A percentile compares a stretch with the other conserved stretches of the same genome.
phyloP scores from a whole-genome alignment of 1,140 invertebrate species.

The Choristoneura fumiferana region DNA sequence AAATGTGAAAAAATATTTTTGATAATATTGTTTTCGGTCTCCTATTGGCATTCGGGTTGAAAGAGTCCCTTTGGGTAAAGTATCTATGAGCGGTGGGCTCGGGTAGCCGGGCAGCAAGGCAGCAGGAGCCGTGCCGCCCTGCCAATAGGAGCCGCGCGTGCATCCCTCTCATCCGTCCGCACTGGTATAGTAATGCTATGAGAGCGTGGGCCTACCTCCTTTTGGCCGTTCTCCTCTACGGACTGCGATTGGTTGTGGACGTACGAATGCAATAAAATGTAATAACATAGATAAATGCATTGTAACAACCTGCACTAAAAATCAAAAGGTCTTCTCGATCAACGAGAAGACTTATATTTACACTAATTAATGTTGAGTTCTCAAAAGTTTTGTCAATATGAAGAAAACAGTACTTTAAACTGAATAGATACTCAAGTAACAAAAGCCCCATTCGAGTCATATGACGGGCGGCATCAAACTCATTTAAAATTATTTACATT shows the following conservation, averaged over 20 bases:
- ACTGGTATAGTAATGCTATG: conserved; percentile 42
- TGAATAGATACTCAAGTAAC: conserved; percentile 62
- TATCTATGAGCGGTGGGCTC: neutral
- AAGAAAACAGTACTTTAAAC: conserved; percentile 59
- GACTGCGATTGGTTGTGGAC: conserved; percentile 77
- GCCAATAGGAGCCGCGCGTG: conserved; percentile 22
- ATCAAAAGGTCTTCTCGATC: conserved; percentile 58
- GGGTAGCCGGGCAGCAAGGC: neutral
- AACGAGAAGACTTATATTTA: conserved; percentile 58
- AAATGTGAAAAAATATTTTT: conserved; percentile 7
- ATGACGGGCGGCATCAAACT: conserved; percentile 62
- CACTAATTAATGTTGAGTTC: conserved; percentile 57
- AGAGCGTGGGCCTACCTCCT: conserved; percentile 71
- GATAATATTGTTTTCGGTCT: neutral
- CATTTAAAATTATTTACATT: conserved; percentile 75
- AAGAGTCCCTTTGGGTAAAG: too few relatives aligned
- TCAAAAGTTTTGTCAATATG: conserved; percentile 67
- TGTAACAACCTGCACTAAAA: conserved; percentile 70
- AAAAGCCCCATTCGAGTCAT: conserved; percentile 70
- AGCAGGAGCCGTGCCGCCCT: neutral
- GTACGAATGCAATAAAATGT: conserved; percentile 78
- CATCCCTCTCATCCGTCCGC: conserved; percentile 50
- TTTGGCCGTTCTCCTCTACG: conserved; percentile 76
- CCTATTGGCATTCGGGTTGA: neutral
- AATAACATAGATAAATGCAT: conserved; percentile 77